Conservation (phyloP, 1,140 invertebrate species). For the Heliconius hermathena region DNA sequence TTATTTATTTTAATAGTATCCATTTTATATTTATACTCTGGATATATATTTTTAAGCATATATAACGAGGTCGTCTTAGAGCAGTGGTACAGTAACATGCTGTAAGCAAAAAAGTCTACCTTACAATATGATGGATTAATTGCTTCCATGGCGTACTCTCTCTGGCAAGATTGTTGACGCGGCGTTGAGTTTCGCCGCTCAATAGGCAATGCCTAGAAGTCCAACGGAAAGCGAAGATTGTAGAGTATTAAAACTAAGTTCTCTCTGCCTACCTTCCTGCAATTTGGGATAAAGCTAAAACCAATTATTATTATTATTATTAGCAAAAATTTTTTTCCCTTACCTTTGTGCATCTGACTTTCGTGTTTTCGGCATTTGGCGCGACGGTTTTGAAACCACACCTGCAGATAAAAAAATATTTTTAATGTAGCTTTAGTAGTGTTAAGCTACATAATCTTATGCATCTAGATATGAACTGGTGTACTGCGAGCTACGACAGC, state of each 20-base stretch:
- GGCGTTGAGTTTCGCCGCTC: too few species aligned
- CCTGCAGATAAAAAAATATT: slow-evolving; percentile 83
- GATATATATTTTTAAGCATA: neutral
- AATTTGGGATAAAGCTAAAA: too few species aligned
- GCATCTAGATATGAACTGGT: slow-evolving; percentile 3
- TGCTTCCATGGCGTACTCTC: too few species aligned
- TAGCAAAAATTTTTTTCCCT: neutral
- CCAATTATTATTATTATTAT: too few species aligned
- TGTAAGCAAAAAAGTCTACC: too few species aligned
- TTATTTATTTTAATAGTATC: neutral
- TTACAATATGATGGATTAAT: too few species aligned
- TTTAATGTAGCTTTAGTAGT: neutral
- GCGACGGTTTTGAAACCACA: slow-evolving; percentile 98
- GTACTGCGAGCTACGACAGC: neutral
- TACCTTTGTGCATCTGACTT: slow-evolving; percentile 97
- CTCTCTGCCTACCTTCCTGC: too few species aligned
- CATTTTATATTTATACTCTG: neutral
- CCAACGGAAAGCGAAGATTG: too few species aligned
- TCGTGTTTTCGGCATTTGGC: slow-evolving; percentile 98
- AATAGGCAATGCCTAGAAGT: too few species aligned
- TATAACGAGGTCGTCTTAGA: neutral
- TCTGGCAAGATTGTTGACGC: too few species aligned
- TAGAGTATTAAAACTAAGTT: too few species aligned
- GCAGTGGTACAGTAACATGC: too few species aligned
- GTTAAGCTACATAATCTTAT: neutral